Evolutionary conservation across 2,888 invertebrate genomes (phyloP), one percentile per base, ranked within the genome.

Genomic region (Drosophila diplacantha): DNA sequence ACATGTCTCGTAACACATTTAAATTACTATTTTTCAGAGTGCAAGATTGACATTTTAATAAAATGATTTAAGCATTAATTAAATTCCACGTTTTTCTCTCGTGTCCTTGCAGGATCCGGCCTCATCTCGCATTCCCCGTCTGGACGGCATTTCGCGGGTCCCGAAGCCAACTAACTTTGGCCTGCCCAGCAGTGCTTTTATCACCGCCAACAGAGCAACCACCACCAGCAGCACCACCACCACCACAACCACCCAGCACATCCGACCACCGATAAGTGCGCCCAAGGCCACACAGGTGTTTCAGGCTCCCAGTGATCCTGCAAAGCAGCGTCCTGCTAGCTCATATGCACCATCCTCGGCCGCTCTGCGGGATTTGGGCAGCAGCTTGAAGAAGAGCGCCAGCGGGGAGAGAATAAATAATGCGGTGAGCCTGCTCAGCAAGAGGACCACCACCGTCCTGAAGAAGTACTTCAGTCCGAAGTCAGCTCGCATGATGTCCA

Each of bases 111-210:
- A 88, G 88, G 88, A 88, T 76, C 74, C 87, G 49, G 69, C 84
- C 35, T 78, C 84, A 38, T 83, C 88, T 1, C 85, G 86, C 56
- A 86, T 88, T 68, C 87, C 87, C 47, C 84, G 87, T 39, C 72
- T 87, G 53, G 88, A 85, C 70, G 85, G 85, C 63, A 74, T 75
- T 39, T 84, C 87, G 22, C 86, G 88, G 39, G 87, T 88, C 34
- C 87, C 87, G 24, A 59, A 86, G 37, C 85, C 87, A 26, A 87
- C 87, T 58, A 74, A 77, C 14, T 72, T 73, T 35, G 63, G 60
- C 52, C 39, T 46, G 37, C 29, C 55, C 43, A 59, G 31, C 58
- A 58, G 31, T 34, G 29, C 41, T n/a, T n/a, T 18, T 11, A 37
- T 14, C 50, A 31, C 55, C 37, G 29, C 51, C 55, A 55, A 16